A percentile compares a stretch with the other conserved stretches of the same genome.
These are phyloP conservation scores for Spilarctia lutea DNA, from an alignment of 2,888 invertebrate species.

Conservation along the genomic window DNA sequence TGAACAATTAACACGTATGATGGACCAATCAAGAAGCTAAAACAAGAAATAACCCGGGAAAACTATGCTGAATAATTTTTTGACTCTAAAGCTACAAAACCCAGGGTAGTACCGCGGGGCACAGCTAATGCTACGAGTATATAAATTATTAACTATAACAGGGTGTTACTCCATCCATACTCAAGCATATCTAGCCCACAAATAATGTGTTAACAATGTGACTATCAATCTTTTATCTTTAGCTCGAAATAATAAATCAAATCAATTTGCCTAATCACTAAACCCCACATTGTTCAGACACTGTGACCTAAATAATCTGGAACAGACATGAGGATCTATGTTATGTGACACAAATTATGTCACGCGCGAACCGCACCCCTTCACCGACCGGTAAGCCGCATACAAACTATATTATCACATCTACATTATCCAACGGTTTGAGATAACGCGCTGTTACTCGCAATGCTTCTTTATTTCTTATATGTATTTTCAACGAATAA, in stretches of 20 bases:
- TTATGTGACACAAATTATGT: conserved; percentile 1
- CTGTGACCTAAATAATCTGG: background rate
- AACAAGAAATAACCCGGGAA: no score
- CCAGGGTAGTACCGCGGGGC: no score
- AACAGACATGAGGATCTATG: background rate
- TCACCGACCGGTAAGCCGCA: background rate
- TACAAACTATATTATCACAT: background rate
- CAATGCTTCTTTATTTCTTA: background rate
- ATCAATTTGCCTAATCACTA: background rate
- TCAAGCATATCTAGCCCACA: no score
- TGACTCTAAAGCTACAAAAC: no score
- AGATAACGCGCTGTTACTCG: background rate
- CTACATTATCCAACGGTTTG: background rate
- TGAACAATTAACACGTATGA: no score
- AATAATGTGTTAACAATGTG: no score
- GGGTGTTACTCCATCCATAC: no score
- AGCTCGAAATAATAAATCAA: background rate
- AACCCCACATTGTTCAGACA: background rate
- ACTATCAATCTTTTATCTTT: background rate
- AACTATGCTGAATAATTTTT: no score
- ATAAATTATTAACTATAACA: no score
- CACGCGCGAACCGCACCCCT: background rate
- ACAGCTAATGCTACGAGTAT: no score
- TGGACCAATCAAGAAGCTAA: no score
- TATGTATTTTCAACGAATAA: background rate